Base-by-base conservation (phyloP, 2,888 invertebrate species). In the Caradrina kadenii region DNA sequence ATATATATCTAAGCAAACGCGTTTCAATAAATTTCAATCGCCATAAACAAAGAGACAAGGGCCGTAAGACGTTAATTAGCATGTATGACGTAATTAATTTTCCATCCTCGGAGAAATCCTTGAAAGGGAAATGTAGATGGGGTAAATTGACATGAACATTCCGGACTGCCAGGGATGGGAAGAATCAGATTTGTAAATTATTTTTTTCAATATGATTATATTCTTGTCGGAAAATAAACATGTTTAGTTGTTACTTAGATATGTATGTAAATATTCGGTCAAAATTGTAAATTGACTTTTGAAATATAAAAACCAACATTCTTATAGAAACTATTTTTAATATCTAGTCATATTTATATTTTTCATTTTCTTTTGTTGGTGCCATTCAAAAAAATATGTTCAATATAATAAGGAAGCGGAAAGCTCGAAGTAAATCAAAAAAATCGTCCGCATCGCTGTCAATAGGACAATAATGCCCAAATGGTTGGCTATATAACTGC, bases 41-140 rank as follows among this genome's bases (percentile, higher is more conserved):
- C 79, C 69, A 77, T 83, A 82, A 81, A 85, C 80, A 82, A 84
- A 77, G 66, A 49, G 62, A 86, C 85, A 74, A 76, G 72, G 59
- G 60, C 69, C 67, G 71, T 84, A 85, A 88, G 87, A 88, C 82
- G 82, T 72, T 91, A 91, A 92, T 92, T 92, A 92, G 86, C 88
- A 86, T 80, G 35, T 77, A 72, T 72, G 62, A 67, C 58, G 79
- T 90, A 89, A 91, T 92, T 89, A 90, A 89, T 88, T 85, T 63
- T 42, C 65, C 42, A 63, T 73, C 59, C 63, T 68, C 62, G 42
- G 56, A 54, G 59, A 60, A 45, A 63, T 63, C 73, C 73, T 77
- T 77, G 68, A 74, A 79, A 73, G 60, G 70, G 50, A 72, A 50
- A 70, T 63, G 68, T 56, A n/a, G 48, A 42, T 64, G 55, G 68